Evolutionary conservation across 2,797 vertebrate species (phyloP).

Genomic region (Acanthurus leucopareius): DNA sequence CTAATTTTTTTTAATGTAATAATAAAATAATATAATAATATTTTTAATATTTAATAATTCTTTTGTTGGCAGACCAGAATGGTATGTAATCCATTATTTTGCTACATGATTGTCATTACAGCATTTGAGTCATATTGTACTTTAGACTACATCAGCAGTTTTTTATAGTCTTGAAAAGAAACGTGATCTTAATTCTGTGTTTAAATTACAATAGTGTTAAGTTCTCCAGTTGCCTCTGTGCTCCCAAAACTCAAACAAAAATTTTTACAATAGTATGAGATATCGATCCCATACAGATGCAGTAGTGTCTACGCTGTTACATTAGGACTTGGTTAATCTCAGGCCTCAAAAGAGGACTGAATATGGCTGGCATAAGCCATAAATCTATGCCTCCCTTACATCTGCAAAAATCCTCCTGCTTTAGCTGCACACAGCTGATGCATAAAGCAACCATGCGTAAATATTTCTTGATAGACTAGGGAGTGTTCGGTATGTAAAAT

Average conservation of each 20-base stretch:
- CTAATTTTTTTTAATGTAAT: too few species aligned
- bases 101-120: not conserved
- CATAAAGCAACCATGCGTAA: constrained; percentile 79
- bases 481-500: constrained; percentile 71
- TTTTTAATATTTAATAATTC: too few species aligned
- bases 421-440: constrained; percentile 58
- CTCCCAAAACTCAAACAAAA: constrained; percentile 76
- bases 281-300: constrained; percentile 82
- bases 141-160: not conserved
- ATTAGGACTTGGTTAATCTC: constrained; percentile 80
- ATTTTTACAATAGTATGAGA: constrained; percentile 81
- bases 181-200: constrained; percentile 35
- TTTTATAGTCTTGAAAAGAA: constrained; percentile 22
- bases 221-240: constrained; percentile 36
- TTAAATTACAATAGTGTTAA: constrained; percentile 41
- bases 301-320: constrained; percentile 77
- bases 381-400: constrained; percentile 73
- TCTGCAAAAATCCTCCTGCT: constrained; percentile 68
- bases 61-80: too few species aligned
- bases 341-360: constrained; percentile 63
- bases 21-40: too few species aligned
- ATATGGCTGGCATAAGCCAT: constrained; percentile 56
- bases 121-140: not conserved
- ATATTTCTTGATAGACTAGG: constrained; percentile 71
- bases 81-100: too few species aligned